Conservation (phyloP, 2,113 vertebrate species). For the Serilophus lunatus region DNA sequence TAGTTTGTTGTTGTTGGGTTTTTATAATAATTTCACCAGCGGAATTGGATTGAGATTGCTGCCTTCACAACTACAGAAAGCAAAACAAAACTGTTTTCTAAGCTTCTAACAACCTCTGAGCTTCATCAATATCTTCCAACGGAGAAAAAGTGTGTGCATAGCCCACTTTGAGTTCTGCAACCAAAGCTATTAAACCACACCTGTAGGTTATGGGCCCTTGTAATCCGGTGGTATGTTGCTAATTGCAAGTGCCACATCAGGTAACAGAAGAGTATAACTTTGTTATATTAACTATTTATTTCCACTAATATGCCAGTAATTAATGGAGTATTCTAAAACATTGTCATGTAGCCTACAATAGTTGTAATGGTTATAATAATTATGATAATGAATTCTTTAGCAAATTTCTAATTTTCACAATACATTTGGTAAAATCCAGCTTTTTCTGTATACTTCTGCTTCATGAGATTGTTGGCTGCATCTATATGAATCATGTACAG, state of each 20-base stretch:
- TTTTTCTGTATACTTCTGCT: background rate
- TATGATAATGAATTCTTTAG: background rate
- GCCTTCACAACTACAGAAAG: conserved; percentile 22
- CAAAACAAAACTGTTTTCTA: conserved; percentile 17
- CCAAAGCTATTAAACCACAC: background rate
- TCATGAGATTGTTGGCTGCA: background rate
- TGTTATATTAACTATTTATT: background rate
- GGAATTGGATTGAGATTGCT: conserved; percentile 12
- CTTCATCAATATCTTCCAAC: background rate
- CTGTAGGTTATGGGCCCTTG: background rate
- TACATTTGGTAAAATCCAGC: background rate
- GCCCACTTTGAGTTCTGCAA: background rate
- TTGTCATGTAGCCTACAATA: background rate
- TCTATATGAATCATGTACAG: background rate
- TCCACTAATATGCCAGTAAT: background rate
- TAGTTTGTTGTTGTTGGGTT: conserved; percentile 25
- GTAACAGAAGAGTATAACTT: background rate
- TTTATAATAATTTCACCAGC: conserved; percentile 32
- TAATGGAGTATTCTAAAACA: background rate
- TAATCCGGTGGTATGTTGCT: background rate
- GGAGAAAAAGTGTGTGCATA: background rate
- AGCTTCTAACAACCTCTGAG: background rate
- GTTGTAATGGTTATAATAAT: background rate
- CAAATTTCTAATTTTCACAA: background rate
- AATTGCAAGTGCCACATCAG: background rate